These are phyloP conservation scores for Conops quadrifasciatus DNA, from an alignment of 2,888 invertebrate species.

Conservation along the genomic window DNA sequence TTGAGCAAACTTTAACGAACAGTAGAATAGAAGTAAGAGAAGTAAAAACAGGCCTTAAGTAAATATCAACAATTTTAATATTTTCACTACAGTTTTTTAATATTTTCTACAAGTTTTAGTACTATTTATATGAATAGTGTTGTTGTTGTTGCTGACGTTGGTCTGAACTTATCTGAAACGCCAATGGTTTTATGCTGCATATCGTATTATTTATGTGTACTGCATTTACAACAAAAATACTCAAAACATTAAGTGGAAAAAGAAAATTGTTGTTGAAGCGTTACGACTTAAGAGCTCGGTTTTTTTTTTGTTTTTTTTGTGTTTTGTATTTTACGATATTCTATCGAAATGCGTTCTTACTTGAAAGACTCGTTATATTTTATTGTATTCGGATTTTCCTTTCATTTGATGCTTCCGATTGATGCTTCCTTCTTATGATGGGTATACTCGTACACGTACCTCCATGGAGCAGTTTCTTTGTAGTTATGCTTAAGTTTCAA, in stretches of 20 bases:
- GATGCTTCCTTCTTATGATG: neutral
- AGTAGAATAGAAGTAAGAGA: neutral
- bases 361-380: slow-evolving; percentile 23
- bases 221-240: neutral
- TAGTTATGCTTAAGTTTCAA: too few species aligned
- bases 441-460: too few species aligned
- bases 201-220: too few species aligned
- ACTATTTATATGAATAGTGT: neutral
- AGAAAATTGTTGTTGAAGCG: neutral
- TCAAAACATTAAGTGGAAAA: neutral
- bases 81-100: neutral
- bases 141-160: neutral
- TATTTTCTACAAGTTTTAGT: neutral
- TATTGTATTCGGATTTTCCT: slow-evolving; percentile 24
- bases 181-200: too few species aligned
- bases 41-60: neutral
- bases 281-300: neutral
- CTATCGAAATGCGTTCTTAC: slow-evolving; percentile 17
- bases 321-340: too few species aligned
- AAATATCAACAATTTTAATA: neutral
- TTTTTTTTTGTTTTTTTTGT: slow-evolving; percentile 23
- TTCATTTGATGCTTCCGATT: slow-evolving; percentile 8
- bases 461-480: too few species aligned
- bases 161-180: neutral
- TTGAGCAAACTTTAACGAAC: neutral